These are phyloP conservation scores for Cephus sareptanus DNA, from an alignment of 2,888 invertebrate species.

Conservation along the genomic window DNA sequence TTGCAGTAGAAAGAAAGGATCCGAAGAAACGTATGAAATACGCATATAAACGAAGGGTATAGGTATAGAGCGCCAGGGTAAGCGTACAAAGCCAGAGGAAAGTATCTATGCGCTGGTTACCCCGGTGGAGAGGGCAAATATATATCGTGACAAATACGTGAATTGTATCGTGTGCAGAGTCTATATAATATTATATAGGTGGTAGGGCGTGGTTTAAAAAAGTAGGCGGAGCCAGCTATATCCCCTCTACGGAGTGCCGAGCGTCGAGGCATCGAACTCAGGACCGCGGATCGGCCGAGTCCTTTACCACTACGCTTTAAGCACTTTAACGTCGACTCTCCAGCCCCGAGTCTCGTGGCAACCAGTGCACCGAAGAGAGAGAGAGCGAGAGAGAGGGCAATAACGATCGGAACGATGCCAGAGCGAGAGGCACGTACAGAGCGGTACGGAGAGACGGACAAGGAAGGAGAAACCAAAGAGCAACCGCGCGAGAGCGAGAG, in stretches of 20 bases:
- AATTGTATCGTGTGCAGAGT: slow-evolving; percentile 34
- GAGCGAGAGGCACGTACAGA: slow-evolving; percentile 16
- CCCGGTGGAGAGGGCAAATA: slow-evolving; percentile 21
- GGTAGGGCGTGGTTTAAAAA: slow-evolving; percentile 64
- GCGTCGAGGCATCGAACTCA: slow-evolving; percentile 61
- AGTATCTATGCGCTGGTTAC: not conserved
- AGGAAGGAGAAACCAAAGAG: not conserved
- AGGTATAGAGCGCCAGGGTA: not conserved
- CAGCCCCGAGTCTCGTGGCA: slow-evolving; percentile 15
- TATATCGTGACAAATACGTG: slow-evolving; percentile 41
- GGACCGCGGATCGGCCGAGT: slow-evolving; percentile 52
- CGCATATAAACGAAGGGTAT: not conserved
- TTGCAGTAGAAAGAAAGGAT: not conserved
- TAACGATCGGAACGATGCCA: slow-evolving; percentile 9
- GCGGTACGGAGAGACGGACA: slow-evolving; percentile 9
- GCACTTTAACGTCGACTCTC: slow-evolving; percentile 29
- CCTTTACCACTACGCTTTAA: slow-evolving; percentile 48
- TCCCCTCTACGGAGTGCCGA: slow-evolving; percentile 36
- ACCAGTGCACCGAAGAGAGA: slow-evolving; percentile 12
- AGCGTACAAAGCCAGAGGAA: not conserved
- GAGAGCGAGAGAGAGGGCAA: slow-evolving; percentile 3
- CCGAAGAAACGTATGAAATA: not conserved
- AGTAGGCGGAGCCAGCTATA: slow-evolving; percentile 56
- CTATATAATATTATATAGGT: slow-evolving; percentile 51
- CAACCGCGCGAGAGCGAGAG: not conserved